Base-by-base conservation (phyloP, 2,888 invertebrate genomes). In the Drosophila eohydei region DNA sequence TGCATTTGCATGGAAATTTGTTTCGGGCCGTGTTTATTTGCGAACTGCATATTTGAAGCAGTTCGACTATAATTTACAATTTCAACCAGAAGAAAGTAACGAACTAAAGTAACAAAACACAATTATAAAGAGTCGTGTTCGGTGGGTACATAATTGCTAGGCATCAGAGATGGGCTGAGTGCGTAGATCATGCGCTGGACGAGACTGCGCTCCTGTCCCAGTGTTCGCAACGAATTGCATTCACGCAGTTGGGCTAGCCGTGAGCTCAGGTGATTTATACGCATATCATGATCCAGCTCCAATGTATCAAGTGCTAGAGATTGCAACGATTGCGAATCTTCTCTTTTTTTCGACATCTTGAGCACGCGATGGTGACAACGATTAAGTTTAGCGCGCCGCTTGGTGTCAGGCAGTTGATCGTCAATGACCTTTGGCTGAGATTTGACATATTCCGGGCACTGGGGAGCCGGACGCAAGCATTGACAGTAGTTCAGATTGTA, bases 401-500 rank as follows among this genome's bases (percentile, higher is more conserved):
- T 52, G 1, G 40, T 11, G 0, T 75, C 69, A 0, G 12, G n/a
- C 0, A 38, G 0, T 21, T 1, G 1, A 21, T 21, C 21, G 0
- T 64, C 67, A 0, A 0, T 36, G 2, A 6, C 8, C 12, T 12
- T 1, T 1, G 2, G 3, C 1, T 12, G 4, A 0, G n/a, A 12
- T n/a, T 8, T 30, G 4, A 28, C 14, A 3, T 9, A 0, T 1
- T 5, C 36, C 4, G 34, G 69, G 34, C 78, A 81, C 2, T 11
- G 9, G 0, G 57, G 34, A 16, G 66, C 58, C 0, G 71, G 34
- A 2, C 72, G 67, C 11, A 92, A 63, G 34, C 90, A 91, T 6
- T 87, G 82, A 62, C 91, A 91, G 50, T 87, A 91, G 41, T 83
- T 75, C 2, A 91, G 69, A 52, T 89, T 89, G 4, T 73, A 64